Evolutionary conservation across 2,888 invertebrate species (phyloP), one percentile per base, ranked within the genome.

Genomic region (Schizotus pectinicornis): DNA sequence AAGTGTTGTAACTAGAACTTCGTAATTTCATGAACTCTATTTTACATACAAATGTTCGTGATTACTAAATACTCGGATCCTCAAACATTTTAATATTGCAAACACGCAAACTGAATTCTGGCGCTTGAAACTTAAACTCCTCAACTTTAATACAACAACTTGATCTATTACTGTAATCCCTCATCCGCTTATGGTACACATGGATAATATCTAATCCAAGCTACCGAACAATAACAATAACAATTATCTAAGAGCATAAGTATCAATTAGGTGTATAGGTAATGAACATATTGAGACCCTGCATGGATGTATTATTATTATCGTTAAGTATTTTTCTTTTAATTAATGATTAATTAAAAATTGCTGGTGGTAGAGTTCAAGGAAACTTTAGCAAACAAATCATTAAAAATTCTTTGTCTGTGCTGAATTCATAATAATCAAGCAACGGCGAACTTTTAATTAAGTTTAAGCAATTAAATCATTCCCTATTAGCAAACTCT

Each of bases 41-140:
- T 69, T 67, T 64, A 67, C 68, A 68, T 67, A 67, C 63, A 67
- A 68, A 68, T 68, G 65, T 63, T 54, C 62, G 61, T 65, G 65
- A 68, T 67, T 67, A 67, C 67, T 61, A 54, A 63, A 66, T 60
- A 53, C 60, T 48, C 58, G 59, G 64, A 64, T 59, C 61, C 56
- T 60, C 53, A 55, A 60, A 64, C 45, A 56, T 56, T 56, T 56
- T 56, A 48, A 56, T 56, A 49, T 49, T 33, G 30, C 41, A 48
- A 54, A 59, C 59, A 59, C 48, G 46, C 39, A 54, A 59, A 59
- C 54, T 59, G 59, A 59, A 54, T 59, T 50, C 42, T 43, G 13
- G 12, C n/a, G 39, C 32, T 36, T 54, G 35, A 22, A 22, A 22
- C 22, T 22, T 53, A 14, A 54, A 41, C 48, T 47, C 46, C 22